Base-by-base conservation (phyloP, 2,888 invertebrate species). In the Rotaria socialis region DNA sequence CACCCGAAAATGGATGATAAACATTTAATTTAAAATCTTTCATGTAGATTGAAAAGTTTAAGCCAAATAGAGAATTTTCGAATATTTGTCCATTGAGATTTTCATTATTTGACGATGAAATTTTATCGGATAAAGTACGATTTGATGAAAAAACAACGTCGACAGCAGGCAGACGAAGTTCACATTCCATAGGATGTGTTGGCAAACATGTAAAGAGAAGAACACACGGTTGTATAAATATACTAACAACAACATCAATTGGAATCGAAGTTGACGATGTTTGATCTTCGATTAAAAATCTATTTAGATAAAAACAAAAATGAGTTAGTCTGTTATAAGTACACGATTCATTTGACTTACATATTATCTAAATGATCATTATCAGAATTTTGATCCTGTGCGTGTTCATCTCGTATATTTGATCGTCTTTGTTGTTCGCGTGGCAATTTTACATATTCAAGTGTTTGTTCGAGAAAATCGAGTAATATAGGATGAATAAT, bases 11-110 rank as follows among this genome's bases (percentile, higher is more conserved):
- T 0, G 98, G 98, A 92, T 98, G 98, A 92, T 97, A 99, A 89
- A 99, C 96, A 92, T 96, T 97, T 6, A 99, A 94, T 3, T 96
- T 96, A 92, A 99, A 99, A 92, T 97, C 97, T 0, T 96, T 96
- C 87, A 99, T 93, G 89, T 96, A 96, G 0, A 96, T 97, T 0
- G 97, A 98, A 11, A 99, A 95, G 91, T 97, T 96, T 3, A 96
- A 92, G 0, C 96, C 96, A 55, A 95, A 96, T 89, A 50, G 52
- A 24, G 75, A 58, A 58, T 58, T 58, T 52, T 55, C 84, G 24
- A 55, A 58, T 60, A 85, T 52, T 80, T 47, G 5, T 14, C 10
- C 24, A 47, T 47, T 50, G 50, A 22, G 4, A 74, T 14, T 85
- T 60, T 67, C 84, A 86, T 52, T 16, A 16, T 80, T 86, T 84